Conservation (phyloP, 2,113 vertebrate genomes). For the Austrofundulus limnaeus region DNA sequence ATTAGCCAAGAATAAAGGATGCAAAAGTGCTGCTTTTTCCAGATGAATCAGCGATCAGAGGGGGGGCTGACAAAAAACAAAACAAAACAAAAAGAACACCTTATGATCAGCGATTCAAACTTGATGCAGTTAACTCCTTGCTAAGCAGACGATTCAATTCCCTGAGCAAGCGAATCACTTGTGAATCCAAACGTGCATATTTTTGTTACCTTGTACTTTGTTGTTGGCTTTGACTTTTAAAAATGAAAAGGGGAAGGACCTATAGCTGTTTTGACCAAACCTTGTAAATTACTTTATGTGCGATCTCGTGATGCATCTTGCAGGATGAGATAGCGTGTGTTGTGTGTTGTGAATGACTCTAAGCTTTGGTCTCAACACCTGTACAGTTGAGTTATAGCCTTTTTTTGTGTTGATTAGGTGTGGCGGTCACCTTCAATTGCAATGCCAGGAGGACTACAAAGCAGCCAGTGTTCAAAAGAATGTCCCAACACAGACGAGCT, state of each 20-base stretch:
- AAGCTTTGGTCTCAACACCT: no score
- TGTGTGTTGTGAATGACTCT: no score
- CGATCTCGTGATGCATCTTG: no score
- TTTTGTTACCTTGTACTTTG: constrained; percentile 12
- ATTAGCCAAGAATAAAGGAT: constrained; percentile 73
- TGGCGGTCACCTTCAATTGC: no score
- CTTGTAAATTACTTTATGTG: no score
- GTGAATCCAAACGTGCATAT: constrained; percentile 3
- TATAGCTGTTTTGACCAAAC: no score
- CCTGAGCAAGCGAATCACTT: constrained; percentile 4
- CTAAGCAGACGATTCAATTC: constrained; percentile 11
- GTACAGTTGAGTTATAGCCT: no score
- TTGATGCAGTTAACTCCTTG: constrained; percentile 25
- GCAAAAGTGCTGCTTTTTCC: constrained; percentile 63
- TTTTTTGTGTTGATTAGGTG: no score
- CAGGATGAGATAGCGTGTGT: no score
- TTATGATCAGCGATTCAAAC: constrained; percentile 35
- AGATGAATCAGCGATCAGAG: constrained; percentile 71
- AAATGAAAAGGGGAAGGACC: constrained; percentile 6
- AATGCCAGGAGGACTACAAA: no score
- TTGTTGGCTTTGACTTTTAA: constrained; percentile 20
- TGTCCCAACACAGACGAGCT: no score
- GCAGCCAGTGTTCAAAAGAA: no score
- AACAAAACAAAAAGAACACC: constrained; percentile 59
- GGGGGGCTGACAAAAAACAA: constrained; percentile 52